Evolutionary conservation across 1,140 invertebrate species (phyloP), one percentile per base, ranked within the genome.

Genomic region (Mizuhopecten yessoensis): DNA sequence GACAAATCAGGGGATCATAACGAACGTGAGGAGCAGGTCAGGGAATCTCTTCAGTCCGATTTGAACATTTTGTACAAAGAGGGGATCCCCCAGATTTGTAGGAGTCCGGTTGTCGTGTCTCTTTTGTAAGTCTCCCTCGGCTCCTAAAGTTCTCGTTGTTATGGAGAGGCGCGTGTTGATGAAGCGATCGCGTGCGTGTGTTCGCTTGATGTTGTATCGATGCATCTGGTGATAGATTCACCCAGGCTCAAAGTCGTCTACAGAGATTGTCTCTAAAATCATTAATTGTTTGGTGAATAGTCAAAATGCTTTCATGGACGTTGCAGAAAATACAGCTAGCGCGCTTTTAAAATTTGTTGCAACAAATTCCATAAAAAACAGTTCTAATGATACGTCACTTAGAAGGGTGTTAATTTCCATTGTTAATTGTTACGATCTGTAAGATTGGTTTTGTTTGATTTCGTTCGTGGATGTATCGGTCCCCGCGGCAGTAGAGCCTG

Each of bases 401-500:
- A 75, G 29, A 75, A 29, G 57, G 7, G 17, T 75, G 15, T 3
- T 29, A 75, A 13, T 29, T 5, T 75, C 23, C 23, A 75, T 75
- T 5, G 57, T 75, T 75, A 75, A 75, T 75, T 75, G 57, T 75
- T 29, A n/a, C 23, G 23, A 75, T 75, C n/a, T 3, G 57, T 29
- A 29, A 75, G 57, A 75, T 75, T 75, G 23, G 57, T 75, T 75
- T 75, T n/a, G 57, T 75, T 75, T 75, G 57, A 29, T 29, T 75
- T 75, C 57, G 57, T 75, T 75, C 57, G 23, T 17, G 15, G 57
- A 75, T 75, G n/a, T 17, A 75, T 75, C 57, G 0, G 57, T 75
- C 57, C 57, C 57, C 23, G 57, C 5, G 57, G 57, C 57, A 1
- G n/a, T 75, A 29, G 29, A 75, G 29, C n/a, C 29, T n/a, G 57